Base-by-base conservation (phyloP, 2,888 invertebrate species). In the Noctua janthina region DNA sequence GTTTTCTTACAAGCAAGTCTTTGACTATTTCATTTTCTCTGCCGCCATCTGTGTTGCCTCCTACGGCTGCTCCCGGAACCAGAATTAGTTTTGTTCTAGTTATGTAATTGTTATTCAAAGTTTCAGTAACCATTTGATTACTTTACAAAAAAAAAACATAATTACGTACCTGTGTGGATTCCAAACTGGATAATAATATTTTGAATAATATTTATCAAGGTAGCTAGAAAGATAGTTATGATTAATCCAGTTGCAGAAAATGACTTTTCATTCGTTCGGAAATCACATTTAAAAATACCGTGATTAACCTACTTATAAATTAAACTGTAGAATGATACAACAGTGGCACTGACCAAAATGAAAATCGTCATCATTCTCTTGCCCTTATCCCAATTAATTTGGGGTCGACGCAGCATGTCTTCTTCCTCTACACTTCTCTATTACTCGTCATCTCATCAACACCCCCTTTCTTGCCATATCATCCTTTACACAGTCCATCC, bases 1-100 rank as follows among this genome's bases (percentile, higher is more conserved):
- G 74, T 80, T 84, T 73, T 66, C 23, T 64, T 83, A 82, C 79
- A 68, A 82, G 67, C 78, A 17, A 66, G 81, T 67, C 62, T 68
- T 66, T 35, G 67, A 82, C 20, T 35, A 67, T 67, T 82, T 67
- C 1, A 51, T 68, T 83, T 83, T 76, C 68, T 83, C 39, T 10
- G 0, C 46, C 62, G 46, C 62, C 54, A 62, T 39, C 39, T 76
- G 6, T 62, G 17, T 62, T 64, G 17, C 35, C n/a, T 76, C 62
- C 46, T 76, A 68, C 62, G 68, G 68, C 1, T 43, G 8, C 15
- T 35, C 56, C 29, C 59, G 5, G 35, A 54, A 7, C 76, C 20
- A n/a, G 59, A 68, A 13, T 20, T 0, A 1, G 6, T 54, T 74
- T 17, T 46, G 11, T 62, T 62, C 29, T 23, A 68, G n/a, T 69